Evolutionary conservation across 2,113 vertebrate genomes (phyloP).

Genomic region (Thunnus thynnus): DNA sequence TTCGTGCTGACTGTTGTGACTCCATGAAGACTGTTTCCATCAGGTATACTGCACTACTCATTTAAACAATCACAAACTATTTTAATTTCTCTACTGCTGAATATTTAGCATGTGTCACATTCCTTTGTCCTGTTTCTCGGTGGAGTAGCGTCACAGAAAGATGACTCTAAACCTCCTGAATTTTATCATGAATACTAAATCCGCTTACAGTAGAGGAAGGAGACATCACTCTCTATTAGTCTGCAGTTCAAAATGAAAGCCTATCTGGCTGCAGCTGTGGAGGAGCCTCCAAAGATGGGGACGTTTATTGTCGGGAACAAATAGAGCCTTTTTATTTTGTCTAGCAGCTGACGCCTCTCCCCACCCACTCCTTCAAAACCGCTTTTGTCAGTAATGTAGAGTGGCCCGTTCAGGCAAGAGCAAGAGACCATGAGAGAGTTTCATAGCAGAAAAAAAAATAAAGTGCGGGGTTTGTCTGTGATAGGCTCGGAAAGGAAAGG

Average conservation of each 20-base stretch:
- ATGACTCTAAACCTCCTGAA: constrained; percentile 47
- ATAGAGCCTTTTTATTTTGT: constrained; percentile 81
- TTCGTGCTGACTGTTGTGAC: neutral
- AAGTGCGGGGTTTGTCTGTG: constrained; percentile 46
- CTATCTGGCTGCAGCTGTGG: constrained; percentile 77
- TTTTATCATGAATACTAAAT: constrained; percentile 61
- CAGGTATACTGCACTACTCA: constrained; percentile 47
- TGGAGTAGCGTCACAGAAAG: constrained; percentile 18
- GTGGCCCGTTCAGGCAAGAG: constrained; percentile 57
- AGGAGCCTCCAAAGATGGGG: constrained; percentile 70
- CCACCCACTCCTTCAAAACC: constrained; percentile 73
- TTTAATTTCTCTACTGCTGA: constrained; percentile 3
- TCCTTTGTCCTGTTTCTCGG: constrained; percentile 23
- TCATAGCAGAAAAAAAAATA: constrained; percentile 33
- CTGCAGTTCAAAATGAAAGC: constrained; percentile 69
- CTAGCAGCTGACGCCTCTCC: constrained; percentile 80
- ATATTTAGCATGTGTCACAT: constrained; percentile 21
- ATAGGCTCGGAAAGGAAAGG: constrained; percentile 32
- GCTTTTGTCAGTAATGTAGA: constrained; percentile 74
- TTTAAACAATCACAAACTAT: constrained; percentile 18
- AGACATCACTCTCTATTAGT: constrained; percentile 59
- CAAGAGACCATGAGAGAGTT: constrained; percentile 61
- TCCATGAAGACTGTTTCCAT: constrained; percentile 29
- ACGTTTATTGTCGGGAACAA: constrained; percentile 79
- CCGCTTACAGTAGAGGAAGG: constrained; percentile 68